These are phyloP conservation scores for Priapulus caudatus DNA, from an alignment of 2,888 invertebrate species.

Conservation along the genomic window DNA sequence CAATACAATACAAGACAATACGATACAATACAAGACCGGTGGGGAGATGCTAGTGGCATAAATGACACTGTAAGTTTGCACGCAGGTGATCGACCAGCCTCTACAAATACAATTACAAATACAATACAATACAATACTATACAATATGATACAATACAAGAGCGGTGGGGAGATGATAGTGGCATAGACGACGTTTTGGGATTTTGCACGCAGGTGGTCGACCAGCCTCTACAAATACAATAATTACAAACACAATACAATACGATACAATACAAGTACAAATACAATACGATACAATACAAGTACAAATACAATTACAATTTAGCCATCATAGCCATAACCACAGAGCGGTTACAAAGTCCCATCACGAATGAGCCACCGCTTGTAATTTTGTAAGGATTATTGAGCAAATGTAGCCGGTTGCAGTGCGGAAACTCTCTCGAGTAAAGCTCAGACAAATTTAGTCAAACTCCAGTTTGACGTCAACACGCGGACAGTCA, in stretches of 20 bases:
- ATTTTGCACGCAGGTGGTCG: conserved; percentile 57
- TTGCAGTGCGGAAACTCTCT: no score
- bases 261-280: no score
- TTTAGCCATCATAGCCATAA: no score
- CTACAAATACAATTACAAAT: conserved; percentile 40
- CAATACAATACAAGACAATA: no score
- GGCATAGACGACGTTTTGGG: conserved; percentile 72
- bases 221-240: conserved; percentile 50
- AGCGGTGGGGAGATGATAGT: conserved; percentile 77
- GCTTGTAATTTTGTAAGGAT: no score
- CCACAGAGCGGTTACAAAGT: no score
- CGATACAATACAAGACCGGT: conserved; percentile 77
- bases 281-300: conserved; percentile 84
- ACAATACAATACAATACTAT: not conserved
- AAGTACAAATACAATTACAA: no score
- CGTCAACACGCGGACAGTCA: no score
- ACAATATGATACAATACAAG: conserved; percentile 30
- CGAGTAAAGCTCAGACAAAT: no score
- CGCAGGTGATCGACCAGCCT: conserved; percentile 62
- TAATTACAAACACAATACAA: not conserved
- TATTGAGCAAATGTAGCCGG: no score
- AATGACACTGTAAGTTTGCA: conserved; percentile 59
- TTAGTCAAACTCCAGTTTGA: no score
- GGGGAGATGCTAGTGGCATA: conserved; percentile 83
- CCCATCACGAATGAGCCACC: no score